phyloP scores from a whole-genome alignment of 2,888 invertebrate species.

The Punctoribates punctum region DNA sequence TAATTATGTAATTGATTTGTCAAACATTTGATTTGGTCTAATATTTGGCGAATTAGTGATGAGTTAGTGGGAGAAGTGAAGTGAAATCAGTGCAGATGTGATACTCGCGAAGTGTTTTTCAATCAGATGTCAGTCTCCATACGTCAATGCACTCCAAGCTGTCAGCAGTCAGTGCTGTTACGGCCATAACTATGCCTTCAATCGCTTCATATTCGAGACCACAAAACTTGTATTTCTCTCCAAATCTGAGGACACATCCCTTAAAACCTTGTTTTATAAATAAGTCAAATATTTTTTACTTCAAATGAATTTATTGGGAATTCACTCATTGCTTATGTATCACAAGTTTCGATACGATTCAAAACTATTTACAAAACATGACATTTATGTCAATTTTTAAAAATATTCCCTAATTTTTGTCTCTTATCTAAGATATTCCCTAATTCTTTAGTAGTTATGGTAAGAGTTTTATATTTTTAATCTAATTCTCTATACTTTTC shows the following conservation, averaged over 20 bases:
- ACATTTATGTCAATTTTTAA: too few species aligned
- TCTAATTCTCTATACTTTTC: too few species aligned
- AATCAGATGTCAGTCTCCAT: conserved; percentile 25
- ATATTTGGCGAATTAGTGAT: not conserved
- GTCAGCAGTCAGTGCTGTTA: conserved; percentile 2
- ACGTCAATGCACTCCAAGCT: conserved; percentile 19
- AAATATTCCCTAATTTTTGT: too few species aligned
- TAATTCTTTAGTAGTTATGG: too few species aligned
- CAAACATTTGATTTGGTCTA: not conserved
- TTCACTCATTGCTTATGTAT: not conserved
- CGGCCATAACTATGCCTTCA: not conserved
- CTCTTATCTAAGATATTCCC: too few species aligned
- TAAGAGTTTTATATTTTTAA: too few species aligned
- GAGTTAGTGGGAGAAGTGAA: conserved; percentile 12
- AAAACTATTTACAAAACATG: not conserved
- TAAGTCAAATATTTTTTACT: conserved; percentile 23
- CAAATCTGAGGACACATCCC: conserved; percentile 4
- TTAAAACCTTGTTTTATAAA: conserved; percentile 20
- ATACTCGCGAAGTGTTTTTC: conserved; percentile 5
- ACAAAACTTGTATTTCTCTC: conserved; percentile 15
- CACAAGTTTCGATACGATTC: conserved; percentile 4
- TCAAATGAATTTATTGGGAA: not conserved
- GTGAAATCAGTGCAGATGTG: conserved; percentile 32
- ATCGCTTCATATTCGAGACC: not conserved
- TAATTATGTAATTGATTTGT: too few species aligned